Conservation (phyloP, 2,113 vertebrate species). For the Mustela nigripes region DNA sequence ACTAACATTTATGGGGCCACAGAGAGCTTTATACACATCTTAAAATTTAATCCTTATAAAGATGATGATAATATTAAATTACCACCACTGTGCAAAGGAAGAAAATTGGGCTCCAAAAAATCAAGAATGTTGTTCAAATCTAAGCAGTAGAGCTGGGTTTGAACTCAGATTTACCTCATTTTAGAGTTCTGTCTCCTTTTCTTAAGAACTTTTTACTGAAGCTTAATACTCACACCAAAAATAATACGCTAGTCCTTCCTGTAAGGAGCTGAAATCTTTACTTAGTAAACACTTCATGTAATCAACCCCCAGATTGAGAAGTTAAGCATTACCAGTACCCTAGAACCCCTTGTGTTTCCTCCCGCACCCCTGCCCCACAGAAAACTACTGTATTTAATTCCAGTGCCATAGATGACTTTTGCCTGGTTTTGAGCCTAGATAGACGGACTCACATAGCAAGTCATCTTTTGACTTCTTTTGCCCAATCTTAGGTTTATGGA, state of each 20-base stretch:
- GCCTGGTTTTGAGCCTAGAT: background rate
- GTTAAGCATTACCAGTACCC: background rate
- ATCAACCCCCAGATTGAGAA: background rate
- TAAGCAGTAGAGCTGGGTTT: background rate
- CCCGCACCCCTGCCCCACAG: background rate
- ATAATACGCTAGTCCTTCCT: background rate
- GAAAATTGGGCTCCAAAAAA: background rate
- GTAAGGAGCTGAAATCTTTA: background rate
- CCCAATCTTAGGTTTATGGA: background rate
- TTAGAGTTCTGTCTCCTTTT: background rate
- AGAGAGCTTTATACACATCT: background rate
- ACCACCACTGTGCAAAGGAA: background rate
- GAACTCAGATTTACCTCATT: background rate
- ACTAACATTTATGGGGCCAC: background rate
- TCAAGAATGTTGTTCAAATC: background rate
- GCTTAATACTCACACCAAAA: background rate
- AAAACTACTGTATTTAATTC: background rate
- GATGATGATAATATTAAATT: background rate
- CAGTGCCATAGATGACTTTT: background rate
- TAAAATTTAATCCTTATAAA: constrained; percentile 46
- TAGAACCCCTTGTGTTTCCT: background rate
- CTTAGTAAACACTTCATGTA: background rate
- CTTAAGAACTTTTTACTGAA: background rate
- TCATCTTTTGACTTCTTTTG: background rate
- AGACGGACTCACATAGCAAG: background rate